These are phyloP conservation scores for Pelmatolapia mariae DNA, from an alignment of 2,113 vertebrate species.

Conservation along the genomic window DNA sequence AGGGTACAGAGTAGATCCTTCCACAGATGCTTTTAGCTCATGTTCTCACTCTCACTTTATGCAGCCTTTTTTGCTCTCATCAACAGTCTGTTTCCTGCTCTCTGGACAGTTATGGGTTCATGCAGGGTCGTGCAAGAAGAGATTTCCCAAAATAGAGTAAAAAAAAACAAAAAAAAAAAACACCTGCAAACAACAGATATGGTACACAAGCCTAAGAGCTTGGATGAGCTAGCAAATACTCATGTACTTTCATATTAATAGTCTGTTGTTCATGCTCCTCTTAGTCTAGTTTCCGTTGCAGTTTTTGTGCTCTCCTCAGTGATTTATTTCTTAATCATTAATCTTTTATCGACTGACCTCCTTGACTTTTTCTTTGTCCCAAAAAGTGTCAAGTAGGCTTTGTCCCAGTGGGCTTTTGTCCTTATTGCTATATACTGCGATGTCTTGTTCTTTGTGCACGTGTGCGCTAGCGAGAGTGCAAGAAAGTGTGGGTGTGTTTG, in stretches of 20 bases:
- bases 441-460: neutral
- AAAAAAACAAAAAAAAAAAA: neutral
- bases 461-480: rapidly evolving
- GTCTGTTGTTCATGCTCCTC: neutral
- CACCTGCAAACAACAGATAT: neutral
- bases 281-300: neutral
- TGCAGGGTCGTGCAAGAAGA: neutral
- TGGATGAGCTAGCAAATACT: neutral
- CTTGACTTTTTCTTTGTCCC: neutral
- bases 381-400: neutral
- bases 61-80: neutral
- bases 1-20: neutral
- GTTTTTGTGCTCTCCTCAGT: neutral
- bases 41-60: neutral
- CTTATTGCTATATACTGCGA: neutral
- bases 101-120: constrained; percentile 18
- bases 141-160: constrained; percentile 38
- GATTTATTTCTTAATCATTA: neutral
- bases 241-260: neutral
- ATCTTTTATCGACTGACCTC: neutral
- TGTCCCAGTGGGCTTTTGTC: neutral
- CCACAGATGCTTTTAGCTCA: constrained; percentile 29
- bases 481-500: neutral
- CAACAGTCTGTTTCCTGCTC: neutral
- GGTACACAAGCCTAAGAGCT: neutral